Percentiles rank a stretch among this genome's conserved stretches.
phyloP scores from a whole-genome alignment of 2,797 vertebrate genomes.

The Astyanax mexicanus region DNA sequence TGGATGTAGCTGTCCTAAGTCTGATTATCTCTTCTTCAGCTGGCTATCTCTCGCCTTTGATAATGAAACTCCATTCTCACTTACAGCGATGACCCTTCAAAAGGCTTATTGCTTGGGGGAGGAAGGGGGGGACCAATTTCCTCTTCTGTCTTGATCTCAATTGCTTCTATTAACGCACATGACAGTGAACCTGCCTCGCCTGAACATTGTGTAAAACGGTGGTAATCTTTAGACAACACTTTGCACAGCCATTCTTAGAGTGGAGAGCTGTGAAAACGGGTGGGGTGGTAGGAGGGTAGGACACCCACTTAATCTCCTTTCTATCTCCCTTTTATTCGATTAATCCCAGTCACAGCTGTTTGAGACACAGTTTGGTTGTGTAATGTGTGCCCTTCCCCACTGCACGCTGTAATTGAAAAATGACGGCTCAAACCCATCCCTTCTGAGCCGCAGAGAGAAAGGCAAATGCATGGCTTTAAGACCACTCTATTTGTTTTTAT shows the following conservation, averaged over 20 bases:
- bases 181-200: slow-evolving; percentile 13
- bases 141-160: slow-evolving; percentile 1
- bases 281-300: neutral
- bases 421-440: slow-evolving; percentile 29
- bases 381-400: slow-evolving; percentile 46
- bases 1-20: neutral
- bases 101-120: neutral
- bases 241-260: slow-evolving; percentile 21
- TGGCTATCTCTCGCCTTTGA: neutral
- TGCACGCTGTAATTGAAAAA: slow-evolving; percentile 44
- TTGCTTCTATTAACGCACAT: slow-evolving; percentile 17
- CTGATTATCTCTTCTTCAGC: neutral
- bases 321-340: slow-evolving; percentile 55
- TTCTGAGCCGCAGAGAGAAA: neutral
- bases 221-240: slow-evolving; percentile 51
- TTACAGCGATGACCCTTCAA: neutral
- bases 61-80: neutral
- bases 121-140: neutral
- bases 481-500: neutral
- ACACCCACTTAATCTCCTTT: slow-evolving; percentile 47
- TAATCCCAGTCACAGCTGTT: slow-evolving; percentile 57
- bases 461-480: neutral
- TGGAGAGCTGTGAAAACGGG: slow-evolving; percentile 47
- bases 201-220: slow-evolving; percentile 27
- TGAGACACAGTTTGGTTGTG: slow-evolving; percentile 44